Evolutionary conservation across 2,888 invertebrate genomes (phyloP), one percentile per base, ranked within the genome.

Genomic region (Lamproptera curius): DNA sequence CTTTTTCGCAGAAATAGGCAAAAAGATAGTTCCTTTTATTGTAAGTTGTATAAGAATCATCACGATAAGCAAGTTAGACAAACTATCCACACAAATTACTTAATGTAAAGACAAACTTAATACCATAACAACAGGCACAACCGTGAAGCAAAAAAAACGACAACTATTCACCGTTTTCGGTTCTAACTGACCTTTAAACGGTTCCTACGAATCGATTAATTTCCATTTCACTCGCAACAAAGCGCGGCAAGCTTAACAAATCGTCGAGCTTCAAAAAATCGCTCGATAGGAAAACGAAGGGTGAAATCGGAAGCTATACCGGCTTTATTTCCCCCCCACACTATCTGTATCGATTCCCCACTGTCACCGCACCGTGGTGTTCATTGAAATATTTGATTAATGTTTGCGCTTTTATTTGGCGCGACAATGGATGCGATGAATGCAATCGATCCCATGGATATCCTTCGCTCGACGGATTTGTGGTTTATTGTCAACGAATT

Each of bases 221-320:
- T 28, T 28, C 6, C 28, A 28, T 10, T 28, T 10, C 4, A 10
- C 15, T 10, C 6, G 6, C 8, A 13, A 14, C 13, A 31, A 23
- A 41, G 34, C 40, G 34, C 34, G 39, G n/a, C 14, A 20, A 10
- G 47, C 43, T 39, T 49, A 13, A 49, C 43, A 43, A 43, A 49
- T 49, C 35, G 40, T 31, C 28, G 11, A 14, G 23, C 9, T 23
- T 34, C 39, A 61, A 55, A 56, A 46, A 47, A 46, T 55, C 54
- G 64, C 35, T 23, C 33, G 20, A 33, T 56, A 65, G 65, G 71
- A 71, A 76, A 60, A 62, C 63, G 61, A 63, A 67, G 79, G 83
- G 78, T 69, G 73, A 59, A 60, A 58, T 71, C 73, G 84, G 85
- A 85, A 83, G 76, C 73, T 74, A 72, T 70, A 76, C 81, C 70